Conservation (phyloP, 2,113 vertebrate genomes). For the Cyrtonyx montezumae region DNA sequence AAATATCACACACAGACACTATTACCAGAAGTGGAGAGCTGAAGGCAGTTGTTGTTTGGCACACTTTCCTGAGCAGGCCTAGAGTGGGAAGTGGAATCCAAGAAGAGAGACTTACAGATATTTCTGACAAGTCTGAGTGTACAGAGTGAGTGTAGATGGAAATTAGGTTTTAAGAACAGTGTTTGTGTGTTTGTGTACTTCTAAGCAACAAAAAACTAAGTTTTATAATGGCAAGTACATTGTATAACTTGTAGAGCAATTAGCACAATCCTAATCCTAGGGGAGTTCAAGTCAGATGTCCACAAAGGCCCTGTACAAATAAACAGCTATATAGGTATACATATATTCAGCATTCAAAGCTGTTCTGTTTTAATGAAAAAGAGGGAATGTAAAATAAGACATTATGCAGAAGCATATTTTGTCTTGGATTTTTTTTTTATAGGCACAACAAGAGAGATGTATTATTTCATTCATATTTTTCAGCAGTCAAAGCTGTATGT, state of each 20-base stretch:
- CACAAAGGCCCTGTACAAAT: neutral
- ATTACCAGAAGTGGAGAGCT: neutral
- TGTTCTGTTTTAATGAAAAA: neutral
- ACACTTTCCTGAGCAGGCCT: neutral
- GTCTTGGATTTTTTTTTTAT: neutral
- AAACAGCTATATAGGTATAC: neutral
- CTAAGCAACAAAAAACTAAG: neutral
- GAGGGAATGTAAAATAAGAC: neutral
- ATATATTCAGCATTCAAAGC: neutral
- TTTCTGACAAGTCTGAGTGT: neutral
- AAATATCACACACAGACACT: neutral
- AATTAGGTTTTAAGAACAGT: neutral
- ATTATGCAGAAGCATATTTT: neutral
- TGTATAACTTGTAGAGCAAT: neutral
- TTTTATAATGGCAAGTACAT: neutral
- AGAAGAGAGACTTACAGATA: neutral
- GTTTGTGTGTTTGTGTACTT: neutral
- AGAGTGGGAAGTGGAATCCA: neutral
- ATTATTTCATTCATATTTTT: neutral
- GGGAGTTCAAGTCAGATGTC: too few relatives aligned
- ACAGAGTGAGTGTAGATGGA: neutral
- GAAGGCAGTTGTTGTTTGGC: neutral
- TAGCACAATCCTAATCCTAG: neutral
- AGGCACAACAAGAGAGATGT: neutral
- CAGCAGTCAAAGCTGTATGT: neutral